Conservation (phyloP, 1,140 invertebrate species). For the Lepidotrigona ventralis region DNA sequence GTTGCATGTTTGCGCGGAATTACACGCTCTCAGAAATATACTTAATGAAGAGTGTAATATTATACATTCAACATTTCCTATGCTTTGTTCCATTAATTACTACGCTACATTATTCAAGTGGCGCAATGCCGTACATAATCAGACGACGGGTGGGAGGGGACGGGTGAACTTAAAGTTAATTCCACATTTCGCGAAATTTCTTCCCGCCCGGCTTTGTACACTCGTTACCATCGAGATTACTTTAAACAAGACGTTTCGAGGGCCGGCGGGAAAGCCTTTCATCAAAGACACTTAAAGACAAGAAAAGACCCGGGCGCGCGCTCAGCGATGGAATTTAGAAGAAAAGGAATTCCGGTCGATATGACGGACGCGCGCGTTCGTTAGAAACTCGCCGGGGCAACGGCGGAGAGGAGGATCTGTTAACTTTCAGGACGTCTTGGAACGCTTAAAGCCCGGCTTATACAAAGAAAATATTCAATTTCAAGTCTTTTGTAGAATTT, state of each 20-base stretch:
- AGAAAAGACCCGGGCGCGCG: not conserved
- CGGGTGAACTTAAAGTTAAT: not conserved
- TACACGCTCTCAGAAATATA: too few relatives aligned
- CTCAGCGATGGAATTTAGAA: conserved; percentile 17
- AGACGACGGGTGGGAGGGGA: not conserved
- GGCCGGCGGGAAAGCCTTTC: not conserved
- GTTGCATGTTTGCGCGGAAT: too few relatives aligned
- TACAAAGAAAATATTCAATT: conserved; percentile 39
- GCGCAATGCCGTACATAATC: not conserved
- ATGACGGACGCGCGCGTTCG: conserved; percentile 2
- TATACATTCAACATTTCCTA: too few relatives aligned
- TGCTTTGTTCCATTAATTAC: not conserved
- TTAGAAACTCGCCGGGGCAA: not conserved
- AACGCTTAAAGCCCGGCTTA: conserved; percentile 22
- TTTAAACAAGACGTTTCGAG: not conserved
- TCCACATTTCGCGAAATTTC: not conserved
- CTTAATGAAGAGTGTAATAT: too few relatives aligned
- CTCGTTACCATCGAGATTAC: not conserved
- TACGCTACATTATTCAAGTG: not conserved
- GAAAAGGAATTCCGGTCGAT: conserved; percentile 17
- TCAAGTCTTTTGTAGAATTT: conserved; percentile 28
- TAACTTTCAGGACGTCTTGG: conserved; percentile 21
- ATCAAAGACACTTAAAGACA: conserved; percentile 8
- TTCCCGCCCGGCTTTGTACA: too few relatives aligned
- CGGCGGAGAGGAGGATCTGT: not conserved